A percentile compares a stretch with the other conserved stretches of the same genome.
phyloP scores from a whole-genome alignment of 2,113 vertebrate genomes.

The Labeo catla region DNA sequence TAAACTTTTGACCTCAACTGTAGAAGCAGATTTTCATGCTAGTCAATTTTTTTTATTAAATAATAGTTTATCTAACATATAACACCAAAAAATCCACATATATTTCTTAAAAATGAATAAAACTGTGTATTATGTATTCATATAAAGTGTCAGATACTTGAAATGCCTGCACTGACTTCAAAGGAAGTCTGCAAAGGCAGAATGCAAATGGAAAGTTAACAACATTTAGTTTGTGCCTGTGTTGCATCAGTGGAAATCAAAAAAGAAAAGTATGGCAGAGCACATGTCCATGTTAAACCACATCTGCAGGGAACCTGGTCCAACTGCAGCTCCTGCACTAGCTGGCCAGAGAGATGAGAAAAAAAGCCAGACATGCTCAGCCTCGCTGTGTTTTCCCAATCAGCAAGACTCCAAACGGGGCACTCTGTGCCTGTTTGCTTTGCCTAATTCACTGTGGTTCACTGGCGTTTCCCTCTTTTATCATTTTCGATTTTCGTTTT shows the following conservation, averaged over 20 bases:
- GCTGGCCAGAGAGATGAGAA: slow-evolving; percentile 30
- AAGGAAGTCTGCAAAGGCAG: background rate
- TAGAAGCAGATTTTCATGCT: background rate
- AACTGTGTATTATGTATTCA: background rate
- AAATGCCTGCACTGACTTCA: background rate
- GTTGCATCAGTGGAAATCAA: slow-evolving; percentile 6
- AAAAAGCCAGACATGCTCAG: slow-evolving; percentile 25
- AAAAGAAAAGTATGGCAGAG: slow-evolving; percentile 23
- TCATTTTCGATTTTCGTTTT: slow-evolving; percentile 52
- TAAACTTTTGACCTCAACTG: no score
- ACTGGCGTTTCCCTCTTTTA: slow-evolving; percentile 45
- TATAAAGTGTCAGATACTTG: background rate
- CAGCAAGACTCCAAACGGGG: slow-evolving; percentile 37
- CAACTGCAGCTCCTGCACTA: slow-evolving; percentile 10
- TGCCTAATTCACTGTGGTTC: slow-evolving; percentile 48
- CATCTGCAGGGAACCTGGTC: slow-evolving; percentile 34
- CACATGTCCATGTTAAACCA: slow-evolving; percentile 32
- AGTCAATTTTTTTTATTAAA: background rate
- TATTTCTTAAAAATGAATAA: background rate
- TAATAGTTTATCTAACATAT: background rate
- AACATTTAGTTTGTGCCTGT: slow-evolving; percentile 27
- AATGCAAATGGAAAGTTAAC: background rate
- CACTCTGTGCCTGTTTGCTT: slow-evolving; percentile 47
- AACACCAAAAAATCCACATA: no score
- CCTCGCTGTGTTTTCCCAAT: slow-evolving; percentile 45